A percentile compares a stretch with the other conserved stretches of the same genome.
These are phyloP conservation scores for Chanos chanos DNA, from an alignment of 2,797 vertebrate genomes.

Conservation along the genomic window DNA sequence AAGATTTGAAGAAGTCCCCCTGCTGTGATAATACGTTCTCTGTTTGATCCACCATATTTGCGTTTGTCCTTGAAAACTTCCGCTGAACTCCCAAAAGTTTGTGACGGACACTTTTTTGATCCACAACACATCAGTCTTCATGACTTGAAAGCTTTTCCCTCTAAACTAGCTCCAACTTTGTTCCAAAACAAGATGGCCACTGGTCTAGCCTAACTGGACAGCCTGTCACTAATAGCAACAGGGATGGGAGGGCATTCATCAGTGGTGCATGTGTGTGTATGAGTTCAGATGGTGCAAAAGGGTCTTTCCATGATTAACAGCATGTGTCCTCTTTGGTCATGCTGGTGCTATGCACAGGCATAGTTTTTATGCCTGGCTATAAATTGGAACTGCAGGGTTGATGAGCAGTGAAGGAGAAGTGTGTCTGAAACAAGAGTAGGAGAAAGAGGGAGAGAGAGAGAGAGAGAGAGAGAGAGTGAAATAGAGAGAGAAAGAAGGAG, in stretches of 20 bases:
- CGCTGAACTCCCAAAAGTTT: slow-evolving; percentile 49
- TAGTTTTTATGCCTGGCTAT: slow-evolving; percentile 69
- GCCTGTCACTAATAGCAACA: slow-evolving; percentile 10
- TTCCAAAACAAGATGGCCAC: neutral
- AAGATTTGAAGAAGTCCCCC: slow-evolving; percentile 55
- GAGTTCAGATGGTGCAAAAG: slow-evolving; percentile 25
- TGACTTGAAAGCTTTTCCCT: slow-evolving; percentile 10
- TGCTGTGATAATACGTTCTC: slow-evolving; percentile 30
- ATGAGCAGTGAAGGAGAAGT: slow-evolving; percentile 75
- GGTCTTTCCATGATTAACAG: slow-evolving; percentile 68
- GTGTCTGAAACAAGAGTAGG: slow-evolving; percentile 48
- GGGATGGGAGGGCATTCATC: neutral
- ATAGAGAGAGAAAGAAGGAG: neutral
- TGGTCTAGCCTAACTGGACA: slow-evolving; percentile 5
- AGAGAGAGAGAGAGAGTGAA: slow-evolving; percentile 8
- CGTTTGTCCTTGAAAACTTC: slow-evolving; percentile 66
- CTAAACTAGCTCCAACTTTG: neutral
- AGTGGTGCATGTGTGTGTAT: neutral
- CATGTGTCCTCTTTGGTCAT: slow-evolving; percentile 70
- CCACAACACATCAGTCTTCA: neutral
- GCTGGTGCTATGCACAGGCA: slow-evolving; percentile 57
- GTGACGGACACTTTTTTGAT: slow-evolving; percentile 33
- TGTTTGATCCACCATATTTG: slow-evolving; percentile 64
- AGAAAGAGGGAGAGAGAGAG: slow-evolving; percentile 21
- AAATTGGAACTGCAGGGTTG: slow-evolving; percentile 71